Percentiles rank a stretch among this genome's conserved stretches.
Evolutionary conservation across 2,113 vertebrate species (phyloP).

Genomic region (Hyperopisus bebe): DNA sequence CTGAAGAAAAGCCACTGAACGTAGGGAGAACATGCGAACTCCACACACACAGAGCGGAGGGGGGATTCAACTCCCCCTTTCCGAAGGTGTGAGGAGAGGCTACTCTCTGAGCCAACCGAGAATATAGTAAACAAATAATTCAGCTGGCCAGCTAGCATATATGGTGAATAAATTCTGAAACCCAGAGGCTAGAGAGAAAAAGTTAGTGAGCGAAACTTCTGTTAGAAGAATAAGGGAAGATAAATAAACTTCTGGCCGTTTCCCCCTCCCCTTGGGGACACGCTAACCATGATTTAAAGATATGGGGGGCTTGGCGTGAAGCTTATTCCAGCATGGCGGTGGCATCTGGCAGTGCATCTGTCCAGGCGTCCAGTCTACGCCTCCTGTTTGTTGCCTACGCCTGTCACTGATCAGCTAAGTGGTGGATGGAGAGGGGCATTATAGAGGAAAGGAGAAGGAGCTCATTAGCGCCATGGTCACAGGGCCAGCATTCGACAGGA

Average conservation of each 20-base stretch:
- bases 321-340: not conserved
- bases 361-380: not conserved
- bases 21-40: not conserved
- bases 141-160: not conserved
- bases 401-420: not conserved
- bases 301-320: not conserved
- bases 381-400: not conserved
- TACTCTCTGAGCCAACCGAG: not conserved
- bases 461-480: not conserved
- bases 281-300: not conserved
- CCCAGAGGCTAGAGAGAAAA: not conserved
- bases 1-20: not conserved
- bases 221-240: not conserved
- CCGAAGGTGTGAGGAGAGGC: not conserved
- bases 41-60: not conserved
- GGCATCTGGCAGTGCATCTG: not conserved
- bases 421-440: not conserved
- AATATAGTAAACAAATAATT: not conserved
- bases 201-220: not conserved
- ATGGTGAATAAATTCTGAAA: conserved; percentile 11
- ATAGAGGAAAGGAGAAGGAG: not conserved
- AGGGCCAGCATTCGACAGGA: not conserved
- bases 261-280: not conserved
- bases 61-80: not conserved
- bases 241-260: not conserved